A percentile compares a stretch with the other conserved stretches of the same genome.
These are phyloP conservation scores for Sarcophaga carnaria DNA, from an alignment of 2,888 invertebrate genomes.

Conservation along the genomic window DNA sequence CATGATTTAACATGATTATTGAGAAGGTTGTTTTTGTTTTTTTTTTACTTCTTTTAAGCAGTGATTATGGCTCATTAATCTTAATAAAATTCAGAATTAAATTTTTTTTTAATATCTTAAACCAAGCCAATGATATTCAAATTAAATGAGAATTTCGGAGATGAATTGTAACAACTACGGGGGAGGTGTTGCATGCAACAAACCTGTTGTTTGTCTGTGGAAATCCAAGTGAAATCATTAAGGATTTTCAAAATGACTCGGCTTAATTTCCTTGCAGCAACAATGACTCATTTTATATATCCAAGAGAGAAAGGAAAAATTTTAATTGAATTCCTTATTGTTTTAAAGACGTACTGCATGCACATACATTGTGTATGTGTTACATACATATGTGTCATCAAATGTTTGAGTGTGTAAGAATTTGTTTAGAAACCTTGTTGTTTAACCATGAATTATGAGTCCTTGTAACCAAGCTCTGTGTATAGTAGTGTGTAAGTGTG, in stretches of 20 bases:
- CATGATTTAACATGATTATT: constrained; percentile 56
- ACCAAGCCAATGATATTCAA: not conserved
- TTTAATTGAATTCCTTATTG: constrained; percentile 25
- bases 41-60: not conserved
- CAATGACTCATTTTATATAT: constrained; percentile 32
- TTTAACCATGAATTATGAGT: constrained; percentile 68
- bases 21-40: not conserved
- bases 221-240: constrained; percentile 15
- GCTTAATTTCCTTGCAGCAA: constrained; percentile 23
- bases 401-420: not conserved
- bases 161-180: not conserved
- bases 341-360: not conserved
- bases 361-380: not conserved
- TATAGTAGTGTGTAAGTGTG: constrained; percentile 18
- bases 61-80: constrained; percentile 70
- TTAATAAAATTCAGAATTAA: constrained; percentile 70
- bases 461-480: constrained; percentile 56
- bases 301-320: constrained; percentile 18
- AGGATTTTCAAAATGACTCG: constrained; percentile 22
- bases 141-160: not conserved
- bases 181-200: constrained; percentile 4
- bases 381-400: not conserved
- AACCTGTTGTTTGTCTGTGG: constrained; percentile 56
- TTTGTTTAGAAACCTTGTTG: constrained; percentile 42
- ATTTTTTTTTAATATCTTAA: not conserved